Conservation (phyloP, 1,140 invertebrate species). For the Lepidurus packardi region DNA sequence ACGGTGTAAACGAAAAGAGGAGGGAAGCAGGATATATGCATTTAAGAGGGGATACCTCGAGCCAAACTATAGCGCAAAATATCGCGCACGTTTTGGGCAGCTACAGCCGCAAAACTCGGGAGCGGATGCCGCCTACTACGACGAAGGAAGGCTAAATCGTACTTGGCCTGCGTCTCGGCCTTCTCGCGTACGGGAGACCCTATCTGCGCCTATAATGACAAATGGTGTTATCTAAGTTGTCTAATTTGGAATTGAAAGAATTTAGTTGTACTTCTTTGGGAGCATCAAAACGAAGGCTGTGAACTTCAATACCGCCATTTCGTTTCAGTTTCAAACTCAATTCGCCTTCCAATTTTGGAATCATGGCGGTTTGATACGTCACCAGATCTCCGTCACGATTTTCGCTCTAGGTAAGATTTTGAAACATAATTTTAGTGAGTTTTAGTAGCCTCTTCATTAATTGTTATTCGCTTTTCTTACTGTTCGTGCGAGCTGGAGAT, state of each 20-base stretch:
- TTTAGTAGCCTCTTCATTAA: background rate
- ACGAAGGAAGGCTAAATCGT: background rate
- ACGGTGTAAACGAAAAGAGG: background rate
- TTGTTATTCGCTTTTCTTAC: background rate
- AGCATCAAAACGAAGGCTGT: background rate
- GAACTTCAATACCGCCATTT: background rate
- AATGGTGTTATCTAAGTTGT: background rate
- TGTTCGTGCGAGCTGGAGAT: background rate
- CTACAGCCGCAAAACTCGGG: background rate
- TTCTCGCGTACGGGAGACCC: background rate
- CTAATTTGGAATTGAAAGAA: background rate
- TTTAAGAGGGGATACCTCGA: background rate
- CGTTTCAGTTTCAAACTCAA: conserved; percentile 7
- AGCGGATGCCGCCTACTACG: background rate
- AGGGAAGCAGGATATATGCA: background rate
- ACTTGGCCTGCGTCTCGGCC: background rate
- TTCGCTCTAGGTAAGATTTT: background rate
- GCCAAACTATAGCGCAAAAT: background rate
- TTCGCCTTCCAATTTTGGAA: background rate
- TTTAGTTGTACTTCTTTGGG: background rate
- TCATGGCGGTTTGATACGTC: background rate
- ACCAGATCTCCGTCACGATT: background rate
- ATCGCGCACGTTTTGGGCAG: conserved; percentile 1
- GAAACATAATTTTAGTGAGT: background rate
- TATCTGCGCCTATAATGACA: background rate